Conservation (phyloP, 2,113 vertebrate genomes). For the Fulica atra region DNA sequence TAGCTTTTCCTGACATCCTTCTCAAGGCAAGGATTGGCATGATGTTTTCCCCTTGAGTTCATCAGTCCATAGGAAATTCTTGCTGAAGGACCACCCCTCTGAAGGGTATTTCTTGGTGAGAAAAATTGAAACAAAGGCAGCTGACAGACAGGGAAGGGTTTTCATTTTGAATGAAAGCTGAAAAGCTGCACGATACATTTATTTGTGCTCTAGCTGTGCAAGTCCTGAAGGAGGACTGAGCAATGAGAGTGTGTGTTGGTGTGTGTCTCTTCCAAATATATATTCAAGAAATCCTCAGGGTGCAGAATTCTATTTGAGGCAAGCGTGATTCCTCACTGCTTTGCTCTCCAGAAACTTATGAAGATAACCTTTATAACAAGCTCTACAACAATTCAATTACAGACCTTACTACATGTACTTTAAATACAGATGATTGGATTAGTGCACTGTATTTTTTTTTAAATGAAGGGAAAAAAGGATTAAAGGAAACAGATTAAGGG, state of each 20-base stretch:
- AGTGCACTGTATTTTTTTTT: background rate
- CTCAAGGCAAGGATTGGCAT: background rate
- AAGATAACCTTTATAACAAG: slow-evolving; percentile 4
- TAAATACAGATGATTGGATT: slow-evolving; percentile 17
- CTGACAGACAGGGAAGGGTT: background rate
- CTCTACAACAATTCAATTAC: background rate
- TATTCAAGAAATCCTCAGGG: background rate
- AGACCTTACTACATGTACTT: background rate
- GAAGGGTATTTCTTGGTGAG: background rate
- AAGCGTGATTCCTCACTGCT: background rate
- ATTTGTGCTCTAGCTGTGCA: background rate
- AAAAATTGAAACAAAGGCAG: background rate
- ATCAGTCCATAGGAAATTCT: background rate
- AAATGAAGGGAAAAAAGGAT: background rate
- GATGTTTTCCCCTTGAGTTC: background rate
- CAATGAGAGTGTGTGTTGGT: background rate
- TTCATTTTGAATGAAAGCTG: background rate
- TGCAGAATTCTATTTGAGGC: background rate
- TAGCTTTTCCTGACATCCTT: background rate
- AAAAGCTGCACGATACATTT: background rate
- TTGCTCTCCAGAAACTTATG: background rate
- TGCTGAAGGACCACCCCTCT: background rate
- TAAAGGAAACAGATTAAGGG: background rate
- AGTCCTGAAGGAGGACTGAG: background rate
- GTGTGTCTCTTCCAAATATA: background rate